Conservation (phyloP, 1,140 invertebrate species). For the Homarus americanus region DNA sequence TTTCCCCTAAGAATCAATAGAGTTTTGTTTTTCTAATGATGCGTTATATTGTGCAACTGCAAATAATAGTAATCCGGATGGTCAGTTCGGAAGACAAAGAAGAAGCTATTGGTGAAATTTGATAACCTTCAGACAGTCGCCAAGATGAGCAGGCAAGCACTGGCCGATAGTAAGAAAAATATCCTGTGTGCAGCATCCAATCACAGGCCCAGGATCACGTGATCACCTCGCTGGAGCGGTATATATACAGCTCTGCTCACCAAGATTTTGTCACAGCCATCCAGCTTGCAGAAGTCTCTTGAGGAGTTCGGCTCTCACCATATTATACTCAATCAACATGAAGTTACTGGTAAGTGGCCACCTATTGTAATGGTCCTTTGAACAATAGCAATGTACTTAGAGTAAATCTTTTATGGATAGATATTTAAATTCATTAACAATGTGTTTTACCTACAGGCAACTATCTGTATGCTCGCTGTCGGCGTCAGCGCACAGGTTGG, state of each 20-base stretch:
- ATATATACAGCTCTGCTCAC: background rate
- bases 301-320: background rate
- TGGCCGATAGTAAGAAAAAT: background rate
- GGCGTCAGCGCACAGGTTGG: slow-evolving; percentile 39
- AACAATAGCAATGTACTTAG: too few relatives aligned
- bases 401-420: too few relatives aligned
- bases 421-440: background rate
- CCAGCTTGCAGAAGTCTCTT: background rate
- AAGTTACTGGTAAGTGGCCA: background rate
- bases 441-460: background rate
- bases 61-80: too few relatives aligned
- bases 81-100: too few relatives aligned
- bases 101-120: too few relatives aligned
- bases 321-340: background rate
- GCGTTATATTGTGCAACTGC: too few relatives aligned
- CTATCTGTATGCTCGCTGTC: slow-evolving; percentile 21
- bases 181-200: background rate
- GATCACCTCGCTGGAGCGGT: background rate
- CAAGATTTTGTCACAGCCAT: background rate
- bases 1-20: too few relatives aligned
- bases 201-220: background rate
- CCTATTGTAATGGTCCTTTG: too few relatives aligned
- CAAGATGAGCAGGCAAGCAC: background rate
- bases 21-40: too few relatives aligned
- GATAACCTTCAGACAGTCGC: background rate